Percentiles rank a stretch among this genome's conserved stretches.
phyloP scores from a whole-genome alignment of 2,797 vertebrate genomes.

The Pangasius mekongensis region DNA sequence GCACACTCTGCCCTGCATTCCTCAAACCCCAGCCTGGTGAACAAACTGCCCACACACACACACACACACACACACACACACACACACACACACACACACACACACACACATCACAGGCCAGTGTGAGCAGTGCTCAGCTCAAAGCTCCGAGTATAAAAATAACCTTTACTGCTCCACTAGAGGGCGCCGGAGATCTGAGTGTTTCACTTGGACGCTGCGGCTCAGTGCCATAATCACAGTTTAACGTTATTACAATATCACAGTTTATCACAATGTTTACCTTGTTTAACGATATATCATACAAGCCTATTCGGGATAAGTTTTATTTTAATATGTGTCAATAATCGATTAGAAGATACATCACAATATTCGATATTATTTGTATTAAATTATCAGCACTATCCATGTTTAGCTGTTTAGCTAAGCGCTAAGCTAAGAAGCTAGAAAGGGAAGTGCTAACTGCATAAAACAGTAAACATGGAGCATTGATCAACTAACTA shows the following conservation, averaged over 20 bases:
- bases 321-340: no score
- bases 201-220: not conserved
- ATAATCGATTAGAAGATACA: no score
- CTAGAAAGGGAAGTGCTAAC: no score
- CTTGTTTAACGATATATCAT: not conserved
- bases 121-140: not conserved
- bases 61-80: slow-evolving; percentile 1
- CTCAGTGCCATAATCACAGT: not conserved
- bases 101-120: not conserved
- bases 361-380: no score
- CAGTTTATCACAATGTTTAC: not conserved
- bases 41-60: slow-evolving; percentile 10
- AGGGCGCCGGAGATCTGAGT: not conserved
- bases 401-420: no score
- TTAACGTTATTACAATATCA: not conserved
- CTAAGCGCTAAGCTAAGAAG: no score
- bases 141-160: not conserved
- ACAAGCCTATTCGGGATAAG: not conserved
- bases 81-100: slow-evolving; percentile 9
- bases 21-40: slow-evolving; percentile 30
- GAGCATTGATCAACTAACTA: no score
- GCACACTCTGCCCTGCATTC: slow-evolving; percentile 20
- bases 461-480: no score
- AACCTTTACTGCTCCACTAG: not conserved
- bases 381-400: no score